Base-by-base conservation (phyloP, 2,888 invertebrate genomes). In the Acanthopleura granulata region DNA sequence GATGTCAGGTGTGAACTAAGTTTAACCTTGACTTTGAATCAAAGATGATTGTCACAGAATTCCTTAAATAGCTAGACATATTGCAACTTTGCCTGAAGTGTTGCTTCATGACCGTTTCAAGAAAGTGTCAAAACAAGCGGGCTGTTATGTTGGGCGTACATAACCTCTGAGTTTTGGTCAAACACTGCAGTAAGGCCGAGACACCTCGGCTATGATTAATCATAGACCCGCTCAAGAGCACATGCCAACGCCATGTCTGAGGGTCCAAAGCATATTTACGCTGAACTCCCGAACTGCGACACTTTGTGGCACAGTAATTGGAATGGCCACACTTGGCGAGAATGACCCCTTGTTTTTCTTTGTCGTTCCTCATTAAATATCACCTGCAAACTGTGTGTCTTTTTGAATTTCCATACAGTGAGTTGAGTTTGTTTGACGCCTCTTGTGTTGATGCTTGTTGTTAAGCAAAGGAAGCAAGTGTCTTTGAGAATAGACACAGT, bases 111-210 rank as follows among this genome's bases (percentile, higher is more conserved):
- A 40, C 40, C 3, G 40, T 40, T 40, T 57, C n/a, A 57, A 12
- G 66, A 66, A 66, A 66, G 66, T 66, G 66, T 27, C 66, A 66
- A 66, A 66, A 27, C 29, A 66, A 66, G 66, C 66, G 16, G n/a
- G 16, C 22, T 6, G 66, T 66, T 66, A 66, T 66, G 66, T 15
- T 27, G 29, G 18, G 57, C 25, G 66, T 66, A 66, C 22, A 66
- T 66, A 66, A 16, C 22, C 16, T 27, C 15, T 16, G 22, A 14
- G 6, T 27, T 66, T 22, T 66, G 66, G 66, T 27, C 66, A 66
- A 66, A 66, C 66, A 66, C 22, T 27, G 29, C 66, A 22, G 22
- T 16, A 16, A 22, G 57, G 22, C 57, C 9, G 40, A 57, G 57
- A 57, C 57, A 57, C 57, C 57, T 57, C 57, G 22, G 57, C 22